Evolutionary conservation across 2,113 vertebrate genomes (phyloP).

Genomic region (Conger conger): DNA sequence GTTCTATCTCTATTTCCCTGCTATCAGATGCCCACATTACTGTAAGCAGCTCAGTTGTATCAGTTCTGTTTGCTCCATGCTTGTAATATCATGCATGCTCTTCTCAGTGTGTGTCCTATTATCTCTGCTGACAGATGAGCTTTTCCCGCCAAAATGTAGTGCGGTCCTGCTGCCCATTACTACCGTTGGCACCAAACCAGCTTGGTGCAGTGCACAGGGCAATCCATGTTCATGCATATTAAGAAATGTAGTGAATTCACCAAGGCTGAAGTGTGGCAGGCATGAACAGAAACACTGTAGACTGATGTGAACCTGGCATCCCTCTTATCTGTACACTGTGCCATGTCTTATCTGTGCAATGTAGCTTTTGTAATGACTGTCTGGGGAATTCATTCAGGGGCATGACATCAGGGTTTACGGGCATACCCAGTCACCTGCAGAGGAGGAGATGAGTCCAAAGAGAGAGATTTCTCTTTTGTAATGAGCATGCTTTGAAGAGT

Average conservation of each 20-base stretch:
- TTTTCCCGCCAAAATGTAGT: neutral
- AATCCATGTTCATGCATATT: neutral
- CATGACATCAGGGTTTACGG: neutral
- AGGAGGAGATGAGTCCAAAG: no score
- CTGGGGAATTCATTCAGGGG: neutral
- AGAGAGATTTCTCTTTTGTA: no score
- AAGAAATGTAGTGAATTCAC: neutral
- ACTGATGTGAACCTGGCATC: neutral
- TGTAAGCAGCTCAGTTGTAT: neutral
- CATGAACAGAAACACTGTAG: neutral
- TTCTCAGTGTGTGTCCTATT: neutral
- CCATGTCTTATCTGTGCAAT: neutral
- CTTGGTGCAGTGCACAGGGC: neutral
- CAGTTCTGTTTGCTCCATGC: neutral
- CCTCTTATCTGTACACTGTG: neutral
- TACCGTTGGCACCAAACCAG: neutral
- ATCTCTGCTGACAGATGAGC: neutral
- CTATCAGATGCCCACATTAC: neutral
- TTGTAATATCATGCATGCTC: neutral
- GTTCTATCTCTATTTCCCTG: neutral
- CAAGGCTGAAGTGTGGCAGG: neutral
- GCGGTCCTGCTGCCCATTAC: neutral
- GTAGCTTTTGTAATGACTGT: neutral
- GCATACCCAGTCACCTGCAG: no score
- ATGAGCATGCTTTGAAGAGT: no score